A percentile compares a stretch with the other conserved stretches of the same genome.
phyloP scores from a whole-genome alignment of 2,113 vertebrate species.

The Labeo rohita region DNA sequence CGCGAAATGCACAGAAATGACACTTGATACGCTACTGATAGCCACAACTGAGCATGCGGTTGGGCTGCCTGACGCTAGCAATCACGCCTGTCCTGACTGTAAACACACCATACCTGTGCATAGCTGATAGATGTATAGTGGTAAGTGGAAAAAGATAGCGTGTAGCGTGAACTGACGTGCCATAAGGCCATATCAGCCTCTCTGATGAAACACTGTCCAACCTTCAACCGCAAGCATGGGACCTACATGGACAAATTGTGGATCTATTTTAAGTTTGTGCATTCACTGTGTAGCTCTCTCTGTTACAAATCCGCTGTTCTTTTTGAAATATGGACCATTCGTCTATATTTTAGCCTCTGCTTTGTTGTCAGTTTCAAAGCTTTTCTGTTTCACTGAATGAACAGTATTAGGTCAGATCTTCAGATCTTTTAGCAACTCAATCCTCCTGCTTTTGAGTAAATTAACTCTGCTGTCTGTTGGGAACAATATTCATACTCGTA shows the following conservation, averaged over 20 bases:
- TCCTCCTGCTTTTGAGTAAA: background rate
- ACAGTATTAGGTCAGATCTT: background rate
- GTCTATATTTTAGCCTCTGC: background rate
- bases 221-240: background rate
- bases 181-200: background rate
- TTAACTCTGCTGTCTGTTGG: background rate
- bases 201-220: background rate
- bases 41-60: conserved; percentile 90
- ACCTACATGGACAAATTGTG: background rate
- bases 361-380: background rate
- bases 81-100: conserved; percentile 73
- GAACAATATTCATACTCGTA: background rate
- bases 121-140: conserved; percentile 66
- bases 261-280: background rate
- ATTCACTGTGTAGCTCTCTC: background rate
- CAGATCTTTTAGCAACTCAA: background rate
- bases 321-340: background rate
- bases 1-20: conserved; percentile 92
- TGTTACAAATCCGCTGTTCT: background rate
- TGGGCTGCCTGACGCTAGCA: conserved; percentile 83
- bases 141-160: background rate
- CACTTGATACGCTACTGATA: conserved; percentile 91
- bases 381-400: background rate
- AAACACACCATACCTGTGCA: conserved; percentile 85
- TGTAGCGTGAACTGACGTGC: background rate